Evolutionary conservation across 2,113 vertebrate genomes (phyloP).

Genomic region (Gila orcuttii): DNA sequence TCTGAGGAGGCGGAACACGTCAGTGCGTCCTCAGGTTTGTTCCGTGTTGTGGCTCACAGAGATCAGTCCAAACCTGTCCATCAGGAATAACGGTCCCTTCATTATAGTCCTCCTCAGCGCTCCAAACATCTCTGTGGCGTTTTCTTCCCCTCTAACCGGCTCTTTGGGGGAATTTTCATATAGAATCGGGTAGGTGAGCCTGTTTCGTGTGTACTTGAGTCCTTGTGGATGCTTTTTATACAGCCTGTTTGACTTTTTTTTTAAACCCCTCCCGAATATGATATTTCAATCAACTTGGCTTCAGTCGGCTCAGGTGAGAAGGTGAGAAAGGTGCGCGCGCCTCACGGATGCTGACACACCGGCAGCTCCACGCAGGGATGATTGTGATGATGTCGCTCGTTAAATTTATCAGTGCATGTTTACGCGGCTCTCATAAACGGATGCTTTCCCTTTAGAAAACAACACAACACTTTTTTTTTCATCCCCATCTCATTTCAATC

Average conservation of each 20-base stretch:
- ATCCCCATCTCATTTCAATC: background rate
- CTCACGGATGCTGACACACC: conserved; percentile 55
- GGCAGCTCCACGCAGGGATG: background rate
- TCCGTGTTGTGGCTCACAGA: conserved; percentile 91
- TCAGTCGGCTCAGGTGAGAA: conserved; percentile 78
- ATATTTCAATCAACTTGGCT: conserved; percentile 25
- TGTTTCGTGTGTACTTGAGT: conserved; percentile 46
- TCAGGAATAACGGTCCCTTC: conserved; percentile 89
- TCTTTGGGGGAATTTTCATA: conserved; percentile 81
- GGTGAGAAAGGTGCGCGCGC: conserved; percentile 70
- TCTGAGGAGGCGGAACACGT: conserved; percentile 92
- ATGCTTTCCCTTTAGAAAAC: conserved; percentile 8
- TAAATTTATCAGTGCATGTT: conserved; percentile 8
- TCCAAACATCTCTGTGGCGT: conserved; percentile 71
- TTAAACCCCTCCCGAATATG: background rate
- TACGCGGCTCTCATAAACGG: conserved; percentile 16
- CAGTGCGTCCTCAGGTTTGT: conserved; percentile 92
- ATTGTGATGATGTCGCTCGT: conserved; percentile 6
- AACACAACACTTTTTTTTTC: background rate
- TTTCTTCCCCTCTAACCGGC: conserved; percentile 80
- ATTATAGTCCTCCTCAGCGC: conserved; percentile 47
- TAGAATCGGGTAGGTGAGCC: conserved; percentile 82
- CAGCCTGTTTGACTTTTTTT: conserved; percentile 13
- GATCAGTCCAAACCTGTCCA: conserved; percentile 90
- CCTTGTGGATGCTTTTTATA: conserved; percentile 44